Evolutionary conservation across 2,888 invertebrate genomes (phyloP), one percentile per base, ranked within the genome.

Genomic region (Trissonchulus sp.): DNA sequence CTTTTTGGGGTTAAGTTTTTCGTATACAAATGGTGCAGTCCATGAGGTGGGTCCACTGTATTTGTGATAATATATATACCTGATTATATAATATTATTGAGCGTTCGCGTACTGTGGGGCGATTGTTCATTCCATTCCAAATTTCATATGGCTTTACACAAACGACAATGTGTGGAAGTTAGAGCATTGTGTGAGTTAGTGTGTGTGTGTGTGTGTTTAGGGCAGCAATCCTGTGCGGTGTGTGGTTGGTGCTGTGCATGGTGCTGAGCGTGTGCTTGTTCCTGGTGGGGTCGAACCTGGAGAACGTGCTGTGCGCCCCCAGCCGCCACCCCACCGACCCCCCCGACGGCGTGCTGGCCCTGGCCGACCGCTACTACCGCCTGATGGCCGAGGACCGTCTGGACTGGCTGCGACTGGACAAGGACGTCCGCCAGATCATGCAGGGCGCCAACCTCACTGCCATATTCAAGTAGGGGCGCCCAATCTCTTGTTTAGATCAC

Each of bases 261-360:
- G 38, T 81, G 3, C 74, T 79, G 31, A 77, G 81, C 15, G 78
- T 79, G 1, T 75, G 75, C 1, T 71, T 82, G 34, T 79, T 82
- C 74, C 76, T 83, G 35, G 62, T 81, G 23, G 80, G 81, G 34
- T 81, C 79, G 28, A 83, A 83, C 76, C 76, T 76, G 3, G 77
- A 79, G 2, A 77, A 79, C 75, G 73, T 83, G 33, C 78, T 82
- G 34, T 83, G 83, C 77, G 79, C 81, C 75, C 81, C 82, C 3
- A 74, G 81, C 62, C 75, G 81, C 76, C 78, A 80, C 38, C 83
- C 83, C 15, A 76, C 80, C 35, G 71, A 76, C 2, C 48, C 48
- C 48, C 48, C 48, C 23, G 48, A 48, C 48, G 48, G 48, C 23
- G 48, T 48, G 8, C 48, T 48, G 8, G 8, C 23, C 23, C 48